These are phyloP conservation scores for Phataginus tricuspis DNA, from an alignment of 2,797 vertebrate species.

Conservation along the genomic window DNA sequence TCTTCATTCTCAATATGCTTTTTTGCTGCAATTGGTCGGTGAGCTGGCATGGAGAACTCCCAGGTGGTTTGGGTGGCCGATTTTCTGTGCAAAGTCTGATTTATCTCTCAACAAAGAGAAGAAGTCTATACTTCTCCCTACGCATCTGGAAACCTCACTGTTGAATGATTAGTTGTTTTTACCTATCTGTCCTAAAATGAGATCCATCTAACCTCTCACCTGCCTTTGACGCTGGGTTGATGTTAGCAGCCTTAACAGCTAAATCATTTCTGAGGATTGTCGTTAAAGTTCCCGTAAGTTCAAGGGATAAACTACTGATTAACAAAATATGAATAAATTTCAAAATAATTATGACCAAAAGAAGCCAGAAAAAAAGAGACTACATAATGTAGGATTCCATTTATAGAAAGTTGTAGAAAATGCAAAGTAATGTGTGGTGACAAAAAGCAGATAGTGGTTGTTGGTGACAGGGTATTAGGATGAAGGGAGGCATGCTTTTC, in stretches of 20 bases:
- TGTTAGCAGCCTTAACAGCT: not conserved
- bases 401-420: not conserved
- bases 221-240: not conserved
- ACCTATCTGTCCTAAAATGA: not conserved
- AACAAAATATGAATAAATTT: not conserved
- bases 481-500: not conserved
- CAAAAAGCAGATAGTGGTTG: too few relatives aligned
- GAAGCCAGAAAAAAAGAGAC: not conserved
- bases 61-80: not conserved
- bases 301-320: not conserved
- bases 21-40: not conserved
- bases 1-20: not conserved
- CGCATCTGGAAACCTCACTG: not conserved
- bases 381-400: too few relatives aligned
- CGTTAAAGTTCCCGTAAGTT: rapidly evolving
- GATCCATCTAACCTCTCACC: not conserved
- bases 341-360: not conserved
- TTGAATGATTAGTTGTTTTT: not conserved
- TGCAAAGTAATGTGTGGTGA: not conserved
- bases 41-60: not conserved
- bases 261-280: rapidly evolving
- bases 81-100: slow-evolving; percentile 1
- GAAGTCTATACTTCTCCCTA: not conserved
- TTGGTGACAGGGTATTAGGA: not conserved
- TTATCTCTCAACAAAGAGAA: not conserved